A percentile compares a stretch with the other conserved stretches of the same genome.
Conservation (phyloP, 2,888 invertebrate genomes). For the Apodemia duryi region DNA sequence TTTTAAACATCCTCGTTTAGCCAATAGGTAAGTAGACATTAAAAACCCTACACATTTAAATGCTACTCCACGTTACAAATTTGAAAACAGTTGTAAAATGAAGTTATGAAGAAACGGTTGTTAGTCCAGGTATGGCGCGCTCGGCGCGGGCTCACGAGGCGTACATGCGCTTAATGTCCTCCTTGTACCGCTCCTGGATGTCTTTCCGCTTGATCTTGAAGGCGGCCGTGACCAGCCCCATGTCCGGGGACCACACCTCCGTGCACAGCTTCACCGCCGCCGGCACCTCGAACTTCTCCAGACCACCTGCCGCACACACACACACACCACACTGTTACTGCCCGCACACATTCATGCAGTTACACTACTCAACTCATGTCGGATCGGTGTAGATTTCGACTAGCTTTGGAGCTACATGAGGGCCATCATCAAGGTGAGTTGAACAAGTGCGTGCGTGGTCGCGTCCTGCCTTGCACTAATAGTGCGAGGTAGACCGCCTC, state of each 20-base stretch:
- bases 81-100: not conserved
- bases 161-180: slow-evolving; percentile 96
- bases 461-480: too few relatives aligned
- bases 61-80: not conserved
- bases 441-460: too few relatives aligned
- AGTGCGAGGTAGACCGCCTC: too few relatives aligned
- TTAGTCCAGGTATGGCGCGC: not conserved
- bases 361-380: too few relatives aligned
- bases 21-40: not conserved
- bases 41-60: not conserved
- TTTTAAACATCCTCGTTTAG: not conserved
- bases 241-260: slow-evolving; percentile 98
- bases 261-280: slow-evolving; percentile 91
- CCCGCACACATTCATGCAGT: too few relatives aligned
- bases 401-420: too few relatives aligned
- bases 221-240: slow-evolving; percentile 98
- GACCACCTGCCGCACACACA: slow-evolving; percentile 81
- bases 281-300: slow-evolving; percentile 96
- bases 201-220: slow-evolving; percentile 98
- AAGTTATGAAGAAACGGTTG: not conserved
- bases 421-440: too few relatives aligned
- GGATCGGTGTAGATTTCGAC: too few relatives aligned
- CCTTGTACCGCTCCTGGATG: slow-evolving; percentile 95
- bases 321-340: too few relatives aligned
- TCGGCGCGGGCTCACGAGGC: slow-evolving; percentile 81